phyloP scores from a whole-genome alignment of 2,113 vertebrate species.

The Glaucomys volans region DNA sequence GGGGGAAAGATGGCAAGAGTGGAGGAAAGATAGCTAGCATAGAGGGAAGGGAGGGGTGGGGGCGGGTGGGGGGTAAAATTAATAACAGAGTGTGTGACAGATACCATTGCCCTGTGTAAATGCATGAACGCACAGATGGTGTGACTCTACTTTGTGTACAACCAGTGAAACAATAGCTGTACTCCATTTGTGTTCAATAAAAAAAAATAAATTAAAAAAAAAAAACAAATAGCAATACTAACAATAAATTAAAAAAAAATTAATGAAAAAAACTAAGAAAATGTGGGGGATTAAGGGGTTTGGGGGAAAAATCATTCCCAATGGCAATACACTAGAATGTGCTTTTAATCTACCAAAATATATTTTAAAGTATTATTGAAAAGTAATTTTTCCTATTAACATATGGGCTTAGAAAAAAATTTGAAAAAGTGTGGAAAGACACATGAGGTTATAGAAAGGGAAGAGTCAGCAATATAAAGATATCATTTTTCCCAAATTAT shows the following conservation, averaged over 20 bases:
- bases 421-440: not conserved
- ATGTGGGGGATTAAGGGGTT: accelerated
- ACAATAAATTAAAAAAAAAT: not conserved
- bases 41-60: no score
- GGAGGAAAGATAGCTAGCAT: no score
- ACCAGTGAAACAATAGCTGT: no score
- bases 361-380: not conserved
- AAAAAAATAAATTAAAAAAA: no score
- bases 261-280: not conserved
- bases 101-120: no score
- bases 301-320: accelerated
- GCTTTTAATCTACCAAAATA: not conserved
- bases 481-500: slow-evolving; percentile 53
- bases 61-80: no score
- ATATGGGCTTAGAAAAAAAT: not conserved
- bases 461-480: not conserved
- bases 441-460: not conserved
- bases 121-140: no score
- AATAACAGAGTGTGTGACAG: no score
- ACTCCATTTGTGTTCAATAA: no score
- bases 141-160: no score
- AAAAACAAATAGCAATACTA: not conserved
- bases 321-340: not conserved
- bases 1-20: no score
- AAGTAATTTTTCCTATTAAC: not conserved